Conservation (phyloP, 2,888 invertebrate species). For the Caradrina kadenii region DNA sequence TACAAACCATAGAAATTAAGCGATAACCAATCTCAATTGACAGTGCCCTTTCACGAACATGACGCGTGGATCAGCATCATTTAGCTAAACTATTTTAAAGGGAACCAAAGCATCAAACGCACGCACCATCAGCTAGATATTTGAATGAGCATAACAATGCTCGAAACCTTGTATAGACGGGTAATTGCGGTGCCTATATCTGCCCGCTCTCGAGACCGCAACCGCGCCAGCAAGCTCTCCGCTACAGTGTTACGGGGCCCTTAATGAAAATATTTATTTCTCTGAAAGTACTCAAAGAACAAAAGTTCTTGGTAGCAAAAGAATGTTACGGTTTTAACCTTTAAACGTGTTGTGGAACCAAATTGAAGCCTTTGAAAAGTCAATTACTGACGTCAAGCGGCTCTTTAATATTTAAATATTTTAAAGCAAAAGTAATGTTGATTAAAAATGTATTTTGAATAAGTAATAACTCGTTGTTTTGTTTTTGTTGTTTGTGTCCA, state of each 20-base stretch:
- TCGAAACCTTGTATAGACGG: no score
- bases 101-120: no score
- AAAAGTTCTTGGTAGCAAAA: not conserved
- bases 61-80: no score
- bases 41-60: no score
- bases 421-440: conserved; percentile 12
- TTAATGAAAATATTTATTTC: conserved; percentile 4
- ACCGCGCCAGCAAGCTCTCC: not conserved
- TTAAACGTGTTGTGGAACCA: conserved; percentile 7
- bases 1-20: no score
- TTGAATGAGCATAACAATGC: no score
- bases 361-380: conserved; percentile 28
- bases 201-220: no score
- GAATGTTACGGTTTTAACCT: conserved; percentile 21
- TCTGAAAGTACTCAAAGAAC: not conserved
- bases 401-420: conserved; percentile 30
- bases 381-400: conserved; percentile 39
- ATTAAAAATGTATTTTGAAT: conserved; percentile 16
- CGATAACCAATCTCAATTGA: no score
- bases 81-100: no score
- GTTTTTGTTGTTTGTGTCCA: not conserved
- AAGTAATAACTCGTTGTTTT: conserved; percentile 4
- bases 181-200: no score
- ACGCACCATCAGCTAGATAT: no score
- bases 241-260: not conserved